Evolutionary conservation across 2,888 invertebrate genomes (phyloP).

Genomic region (Argynnis bischoffii): DNA sequence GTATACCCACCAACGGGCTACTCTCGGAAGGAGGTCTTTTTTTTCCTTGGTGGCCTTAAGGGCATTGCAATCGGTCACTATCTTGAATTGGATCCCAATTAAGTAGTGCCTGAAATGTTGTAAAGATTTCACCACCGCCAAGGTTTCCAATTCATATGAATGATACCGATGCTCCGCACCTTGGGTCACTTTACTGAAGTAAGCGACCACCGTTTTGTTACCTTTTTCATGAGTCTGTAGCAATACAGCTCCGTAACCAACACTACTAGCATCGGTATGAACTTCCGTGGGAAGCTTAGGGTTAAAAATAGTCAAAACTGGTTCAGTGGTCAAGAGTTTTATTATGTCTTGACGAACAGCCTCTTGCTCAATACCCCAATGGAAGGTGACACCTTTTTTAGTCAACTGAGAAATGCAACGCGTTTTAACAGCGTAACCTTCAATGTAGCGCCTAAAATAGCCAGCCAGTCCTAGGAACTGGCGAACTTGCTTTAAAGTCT

Average conservation of each 20-base stretch:
- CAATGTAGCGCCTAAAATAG: conserved; percentile 39
- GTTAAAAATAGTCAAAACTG: conserved; percentile 36
- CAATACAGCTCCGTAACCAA: conserved; percentile 33
- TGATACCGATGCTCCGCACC: conserved; percentile 39
- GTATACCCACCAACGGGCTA: conserved; percentile 47
- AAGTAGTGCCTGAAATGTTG: conserved; percentile 41
- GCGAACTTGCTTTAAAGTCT: conserved; percentile 16
- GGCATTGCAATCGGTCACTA: conserved; percentile 50
- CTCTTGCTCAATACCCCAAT: conserved; percentile 33
- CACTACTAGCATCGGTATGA: conserved; percentile 38
- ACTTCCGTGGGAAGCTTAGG: conserved; percentile 32
- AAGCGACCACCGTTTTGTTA: conserved; percentile 28
- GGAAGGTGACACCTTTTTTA: conserved; percentile 29
- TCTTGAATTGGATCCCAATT: conserved; percentile 36
- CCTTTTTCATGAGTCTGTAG: conserved; percentile 33
- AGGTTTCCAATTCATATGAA: conserved; percentile 38
- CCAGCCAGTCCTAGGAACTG: conserved; percentile 39
- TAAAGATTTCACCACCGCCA: conserved; percentile 40
- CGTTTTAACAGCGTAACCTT: conserved; percentile 22
- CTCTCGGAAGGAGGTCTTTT: conserved; percentile 46
- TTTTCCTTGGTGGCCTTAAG: conserved; percentile 46
- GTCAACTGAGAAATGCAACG: conserved; percentile 25
- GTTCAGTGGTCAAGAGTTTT: conserved; percentile 26
- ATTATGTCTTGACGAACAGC: conserved; percentile 30
- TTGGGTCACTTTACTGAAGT: conserved; percentile 38